Evolutionary conservation across 1,140 invertebrate genomes (phyloP), one percentile per base, ranked within the genome.

Genomic region (Chironomus tepperi): DNA sequence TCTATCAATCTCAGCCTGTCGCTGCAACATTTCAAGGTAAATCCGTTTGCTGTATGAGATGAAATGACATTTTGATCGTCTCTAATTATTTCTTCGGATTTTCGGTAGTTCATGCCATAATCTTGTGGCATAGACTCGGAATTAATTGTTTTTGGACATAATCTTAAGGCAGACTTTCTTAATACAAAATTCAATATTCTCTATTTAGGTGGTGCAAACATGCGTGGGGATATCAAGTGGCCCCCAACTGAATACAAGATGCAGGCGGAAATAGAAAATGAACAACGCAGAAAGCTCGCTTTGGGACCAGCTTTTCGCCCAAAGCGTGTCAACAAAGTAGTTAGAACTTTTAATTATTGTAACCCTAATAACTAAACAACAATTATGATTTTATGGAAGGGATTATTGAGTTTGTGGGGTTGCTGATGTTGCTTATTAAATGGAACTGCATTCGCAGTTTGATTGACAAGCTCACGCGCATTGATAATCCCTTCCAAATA

Each of bases 171-270:
- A n/a, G n/a, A n/a, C n/a, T n/a, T n/a, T n/a, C n/a, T n/a, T n/a
- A n/a, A n/a, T n/a, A n/a, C n/a, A n/a, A n/a, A n/a, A n/a, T n/a
- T n/a, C n/a, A n/a, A n/a, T n/a, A n/a, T 34, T 34, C 24, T 34
- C 24, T 34, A 2, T 74, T 8, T 80, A 88, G 87, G 89, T 84
- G 90, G 90, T 79, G 86, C 88, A 82, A 90, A 89, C 81, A 91
- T 92, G 87, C 87, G 91, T 77, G 92, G 92, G 78, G 92, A 93
- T 80, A 84, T 89, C 81, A 93, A 93, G 83, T 93, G 92, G 92
- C 93, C 92, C 75, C 93, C 91, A 77, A 87, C 87, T 79, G 85
- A 86, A 65, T 89, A 91, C 75, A 91, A 89, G 80, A 87, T 88
- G 76, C 89, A 90, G 77, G 86, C 89, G 67, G 88, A 86, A 73